phyloP scores from a whole-genome alignment of 2,797 vertebrate genomes.

The Poeciliopsis paucimaculata region DNA sequence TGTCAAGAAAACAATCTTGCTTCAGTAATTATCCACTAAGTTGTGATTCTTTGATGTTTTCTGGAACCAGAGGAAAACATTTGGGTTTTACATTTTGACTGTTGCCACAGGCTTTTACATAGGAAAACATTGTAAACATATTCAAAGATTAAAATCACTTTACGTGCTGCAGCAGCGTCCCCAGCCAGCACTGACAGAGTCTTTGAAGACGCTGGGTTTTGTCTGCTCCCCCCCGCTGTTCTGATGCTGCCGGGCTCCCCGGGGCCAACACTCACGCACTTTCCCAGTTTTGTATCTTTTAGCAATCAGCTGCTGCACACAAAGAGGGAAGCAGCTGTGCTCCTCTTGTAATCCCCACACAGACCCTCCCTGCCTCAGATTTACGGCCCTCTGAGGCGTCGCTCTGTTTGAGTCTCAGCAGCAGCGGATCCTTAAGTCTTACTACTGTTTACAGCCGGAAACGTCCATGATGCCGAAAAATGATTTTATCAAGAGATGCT shows the following conservation, averaged over 20 bases:
- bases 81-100: not conserved
- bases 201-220: not conserved
- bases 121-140: not conserved
- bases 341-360: constrained; percentile 7
- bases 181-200: not conserved
- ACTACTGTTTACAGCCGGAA: not conserved
- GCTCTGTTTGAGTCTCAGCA: constrained; percentile 7
- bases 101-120: not conserved
- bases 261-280: constrained; percentile 1
- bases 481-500: not conserved
- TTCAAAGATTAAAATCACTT: not conserved
- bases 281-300: constrained; percentile 32
- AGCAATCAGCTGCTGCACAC: constrained; percentile 45
- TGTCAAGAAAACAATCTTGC: not conserved
- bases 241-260: constrained; percentile 23
- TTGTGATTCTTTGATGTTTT: not conserved
- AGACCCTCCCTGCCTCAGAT: not conserved
- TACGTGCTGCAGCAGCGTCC: not conserved
- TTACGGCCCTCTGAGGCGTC: not conserved
- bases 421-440: not conserved
- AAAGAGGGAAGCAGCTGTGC: constrained; percentile 48
- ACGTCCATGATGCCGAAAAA: not conserved
- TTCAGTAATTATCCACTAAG: not conserved
- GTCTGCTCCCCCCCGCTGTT: constrained; percentile 11
- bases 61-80: not conserved